Evolutionary conservation across 2,888 invertebrate species (phyloP), one percentile per base, ranked within the genome.

Genomic region (Spialia ferax): DNA sequence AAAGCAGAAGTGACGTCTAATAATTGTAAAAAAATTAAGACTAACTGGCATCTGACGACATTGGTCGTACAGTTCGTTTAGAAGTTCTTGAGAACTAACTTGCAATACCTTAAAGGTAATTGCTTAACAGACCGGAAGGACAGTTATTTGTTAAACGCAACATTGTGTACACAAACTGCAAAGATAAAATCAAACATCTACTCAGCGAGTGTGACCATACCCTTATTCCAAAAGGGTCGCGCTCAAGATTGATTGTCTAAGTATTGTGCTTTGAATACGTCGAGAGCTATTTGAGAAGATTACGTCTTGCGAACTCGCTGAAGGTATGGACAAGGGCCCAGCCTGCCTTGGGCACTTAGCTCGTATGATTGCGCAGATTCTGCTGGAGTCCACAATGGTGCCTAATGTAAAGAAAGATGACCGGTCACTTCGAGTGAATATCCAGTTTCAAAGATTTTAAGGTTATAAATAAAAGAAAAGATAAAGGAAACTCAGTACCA

Each of bases 191-290:
- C 54, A 54, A n/a, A 54, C 48, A 45, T 23, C 54, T 23, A 35
- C 62, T 20, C 32, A n/a, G 71, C 68, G 60, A 38, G 70, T 77
- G 71, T 73, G 73, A 67, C 18, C 26, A 54, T n/a, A 70, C 77
- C 79, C 69, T 74, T 84, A 86, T 87, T 86, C 86, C 88, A 89
- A 89, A 89, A 91, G 90, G 91, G 91, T 86, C 86, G 83, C 80
- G 78, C 76, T 75, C 77, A 86, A 91, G 91, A 92, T 92, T 91
- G 91, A 92, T 91, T 91, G 91, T 90, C 88, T 91, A 87, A 84
- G 71, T 68, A 76, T 81, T 84, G 79, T 74, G 73, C 72, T 83
- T 82, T 85, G 87, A 88, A 86, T 86, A 84, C 78, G 78, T 83
- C 79, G 77, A 75, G 73, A 73, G 75, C 75, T 71, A 74, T 72